A percentile compares a stretch with the other conserved stretches of the same genome.
phyloP scores from a whole-genome alignment of 2,888 invertebrate genomes.

The Acleris laterana region DNA sequence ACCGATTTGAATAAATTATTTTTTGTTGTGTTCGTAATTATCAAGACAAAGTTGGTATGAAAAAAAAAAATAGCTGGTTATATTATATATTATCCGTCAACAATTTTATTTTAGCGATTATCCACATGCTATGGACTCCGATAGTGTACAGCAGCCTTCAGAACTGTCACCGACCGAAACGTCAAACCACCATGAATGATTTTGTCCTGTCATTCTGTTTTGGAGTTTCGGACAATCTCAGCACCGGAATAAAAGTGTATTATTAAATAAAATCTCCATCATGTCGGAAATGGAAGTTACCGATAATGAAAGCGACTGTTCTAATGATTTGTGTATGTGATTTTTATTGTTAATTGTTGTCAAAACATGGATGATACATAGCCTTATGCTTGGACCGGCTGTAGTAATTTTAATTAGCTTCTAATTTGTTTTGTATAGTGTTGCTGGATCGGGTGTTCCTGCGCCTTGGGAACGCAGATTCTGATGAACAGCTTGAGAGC shows the following conservation, averaged over 20 bases:
- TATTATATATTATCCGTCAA: background rate
- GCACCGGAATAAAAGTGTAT: conserved; percentile 37
- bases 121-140: background rate
- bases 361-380: conserved; percentile 3
- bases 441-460: conserved; percentile 95
- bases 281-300: conserved; percentile 81
- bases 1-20: too few species aligned
- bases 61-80: too few species aligned
- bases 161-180: conserved; percentile 15
- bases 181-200: conserved; percentile 35
- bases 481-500: conserved; percentile 94
- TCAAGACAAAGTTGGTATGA: too few species aligned
- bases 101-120: too few species aligned
- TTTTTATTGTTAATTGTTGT: background rate
- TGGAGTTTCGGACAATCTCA: conserved; percentile 36
- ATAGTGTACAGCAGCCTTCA: background rate
- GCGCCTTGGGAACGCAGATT: conserved; percentile 94
- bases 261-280: conserved; percentile 44
- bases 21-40: too few species aligned
- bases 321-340: conserved; percentile 74
- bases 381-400: conserved; percentile 36
- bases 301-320: conserved; percentile 68
- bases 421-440: conserved; percentile 75
- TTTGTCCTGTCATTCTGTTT: conserved; percentile 52
- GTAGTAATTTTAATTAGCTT: conserved; percentile 34